A percentile compares a stretch with the other conserved stretches of the same genome.
Evolutionary conservation across 2,888 invertebrate species (phyloP).

Genomic region (Homarus gammarus): DNA sequence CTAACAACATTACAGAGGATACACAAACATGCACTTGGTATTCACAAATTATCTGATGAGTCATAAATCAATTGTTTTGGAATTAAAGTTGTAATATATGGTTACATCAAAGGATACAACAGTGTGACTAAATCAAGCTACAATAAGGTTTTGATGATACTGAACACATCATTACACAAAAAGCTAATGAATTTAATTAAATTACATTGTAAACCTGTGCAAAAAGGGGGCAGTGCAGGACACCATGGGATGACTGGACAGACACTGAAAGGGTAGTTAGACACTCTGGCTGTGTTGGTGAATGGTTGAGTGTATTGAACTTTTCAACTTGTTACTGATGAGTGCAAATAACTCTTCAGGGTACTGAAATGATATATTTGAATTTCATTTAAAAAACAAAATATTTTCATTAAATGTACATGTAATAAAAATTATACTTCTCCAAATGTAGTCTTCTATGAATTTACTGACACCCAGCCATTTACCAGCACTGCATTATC

Average conservation of each 20-base stretch:
- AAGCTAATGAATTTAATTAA: not conserved
- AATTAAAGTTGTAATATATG: conserved; percentile 27
- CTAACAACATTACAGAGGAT: conserved; percentile 66
- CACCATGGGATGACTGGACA: conserved; percentile 67
- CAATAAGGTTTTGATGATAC: conserved; percentile 32
- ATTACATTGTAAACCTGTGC: conserved; percentile 37
- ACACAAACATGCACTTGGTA: conserved; percentile 70
- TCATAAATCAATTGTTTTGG: conserved; percentile 27
- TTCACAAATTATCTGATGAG: conserved; percentile 39
- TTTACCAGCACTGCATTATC: conserved; percentile 62
- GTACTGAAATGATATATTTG: not conserved
- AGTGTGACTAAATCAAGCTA: conserved; percentile 53
- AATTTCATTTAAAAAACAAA: not conserved
- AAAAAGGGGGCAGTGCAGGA: conserved; percentile 57
- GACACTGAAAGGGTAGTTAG: conserved; percentile 55
- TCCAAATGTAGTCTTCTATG: not conserved
- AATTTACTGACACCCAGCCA: conserved; percentile 52
- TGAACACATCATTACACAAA: conserved; percentile 25
- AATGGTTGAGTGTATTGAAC: conserved; percentile 46
- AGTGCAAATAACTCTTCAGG: not conserved
- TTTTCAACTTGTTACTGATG: not conserved
- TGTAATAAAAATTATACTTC: conserved; percentile 3
- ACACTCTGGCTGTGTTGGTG: conserved; percentile 47
- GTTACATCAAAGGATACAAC: conserved; percentile 54
- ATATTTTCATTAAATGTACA: not conserved